Percentiles rank a stretch among this genome's conserved stretches.
phyloP scores from a whole-genome alignment of 2,797 vertebrate genomes.

The Anabacerthia variegaticeps region DNA sequence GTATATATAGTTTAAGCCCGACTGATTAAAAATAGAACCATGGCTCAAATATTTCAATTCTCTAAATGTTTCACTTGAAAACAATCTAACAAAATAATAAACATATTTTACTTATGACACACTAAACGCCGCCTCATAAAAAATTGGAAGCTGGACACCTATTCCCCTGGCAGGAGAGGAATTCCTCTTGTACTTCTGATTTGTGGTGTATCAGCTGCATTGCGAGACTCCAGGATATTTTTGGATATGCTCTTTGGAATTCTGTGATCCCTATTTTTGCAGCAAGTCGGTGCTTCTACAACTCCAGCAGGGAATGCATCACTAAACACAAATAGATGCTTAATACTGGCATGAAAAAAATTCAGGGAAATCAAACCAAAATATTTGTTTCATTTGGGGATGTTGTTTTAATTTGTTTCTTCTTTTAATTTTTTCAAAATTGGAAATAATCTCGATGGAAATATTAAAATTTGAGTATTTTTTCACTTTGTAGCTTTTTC shows the following conservation, averaged over 20 bases:
- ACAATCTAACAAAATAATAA: neutral
- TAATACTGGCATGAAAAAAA: neutral
- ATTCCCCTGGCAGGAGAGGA: neutral
- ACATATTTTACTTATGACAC: neutral
- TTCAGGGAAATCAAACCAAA: neutral
- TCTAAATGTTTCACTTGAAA: neutral
- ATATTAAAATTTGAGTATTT: neutral
- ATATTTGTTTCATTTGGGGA: neutral
- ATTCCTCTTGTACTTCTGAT: neutral
- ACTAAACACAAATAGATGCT: neutral
- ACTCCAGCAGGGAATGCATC: neutral
- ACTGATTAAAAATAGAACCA: neutral
- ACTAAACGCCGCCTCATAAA: neutral
- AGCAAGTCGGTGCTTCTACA: neutral
- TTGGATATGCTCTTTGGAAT: neutral
- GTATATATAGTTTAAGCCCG: neutral
- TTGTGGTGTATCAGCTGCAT: neutral
- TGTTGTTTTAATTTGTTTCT: neutral
- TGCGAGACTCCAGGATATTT: neutral
- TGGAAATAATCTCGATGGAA: neutral
- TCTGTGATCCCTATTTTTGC: neutral
- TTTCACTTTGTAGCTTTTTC: neutral
- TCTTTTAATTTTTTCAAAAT: neutral
- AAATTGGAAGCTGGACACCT: neutral
- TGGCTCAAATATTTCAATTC: neutral